Conservation (phyloP, 2,797 vertebrate species). For the Prionace glauca region DNA sequence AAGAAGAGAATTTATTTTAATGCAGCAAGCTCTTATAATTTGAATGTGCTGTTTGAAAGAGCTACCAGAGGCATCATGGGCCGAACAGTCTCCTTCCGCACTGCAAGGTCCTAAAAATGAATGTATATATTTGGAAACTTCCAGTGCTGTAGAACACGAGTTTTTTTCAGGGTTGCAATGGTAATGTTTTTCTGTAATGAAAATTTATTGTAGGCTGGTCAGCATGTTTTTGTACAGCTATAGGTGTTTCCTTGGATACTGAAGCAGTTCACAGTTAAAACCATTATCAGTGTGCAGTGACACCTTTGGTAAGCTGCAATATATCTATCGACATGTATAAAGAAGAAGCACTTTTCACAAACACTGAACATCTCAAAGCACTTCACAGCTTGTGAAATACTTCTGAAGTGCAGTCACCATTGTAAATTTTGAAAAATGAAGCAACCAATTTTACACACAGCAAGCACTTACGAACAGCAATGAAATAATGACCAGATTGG, state of each 20-base stretch:
- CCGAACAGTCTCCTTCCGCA: neutral
- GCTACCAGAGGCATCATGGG: neutral
- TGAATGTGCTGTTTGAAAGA: neutral
- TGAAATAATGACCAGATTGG: too few species aligned
- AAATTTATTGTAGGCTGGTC: neutral
- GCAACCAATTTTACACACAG: too few species aligned
- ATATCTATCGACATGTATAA: neutral
- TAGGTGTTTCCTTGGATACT: neutral
- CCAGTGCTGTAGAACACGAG: neutral
- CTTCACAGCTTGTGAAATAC: too few species aligned
- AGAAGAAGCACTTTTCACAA: too few species aligned
- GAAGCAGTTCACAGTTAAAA: neutral
- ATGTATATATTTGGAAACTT: neutral
- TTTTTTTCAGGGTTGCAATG: neutral
- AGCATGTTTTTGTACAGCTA: neutral
- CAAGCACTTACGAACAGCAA: too few species aligned
- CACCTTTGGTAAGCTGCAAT: neutral
- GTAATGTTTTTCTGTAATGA: neutral
- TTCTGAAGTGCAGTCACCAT: too few species aligned
- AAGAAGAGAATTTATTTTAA: neutral
- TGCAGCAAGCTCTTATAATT: neutral
- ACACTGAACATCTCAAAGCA: too few species aligned
- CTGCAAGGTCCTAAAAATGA: neutral
- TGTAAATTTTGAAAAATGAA: too few species aligned
- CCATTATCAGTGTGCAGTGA: neutral